A percentile compares a stretch with the other conserved stretches of the same genome.
phyloP scores from a whole-genome alignment of 1,140 invertebrate genomes.

The Hetaerina americana region DNA sequence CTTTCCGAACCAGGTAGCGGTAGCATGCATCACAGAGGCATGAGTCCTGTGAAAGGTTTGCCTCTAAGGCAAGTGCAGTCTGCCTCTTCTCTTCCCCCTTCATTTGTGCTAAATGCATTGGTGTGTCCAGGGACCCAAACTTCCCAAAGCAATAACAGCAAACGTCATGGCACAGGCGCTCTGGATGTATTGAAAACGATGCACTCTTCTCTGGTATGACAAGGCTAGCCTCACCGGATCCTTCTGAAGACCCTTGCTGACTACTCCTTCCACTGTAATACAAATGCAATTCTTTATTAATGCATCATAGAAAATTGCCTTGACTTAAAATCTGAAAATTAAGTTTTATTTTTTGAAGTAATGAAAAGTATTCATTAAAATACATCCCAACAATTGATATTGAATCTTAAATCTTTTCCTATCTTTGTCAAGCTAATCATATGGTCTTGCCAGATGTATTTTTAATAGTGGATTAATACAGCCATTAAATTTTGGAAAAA shows the following conservation, averaged over 20 bases:
- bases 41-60: constrained; percentile 51
- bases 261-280: neutral
- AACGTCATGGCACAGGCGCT: constrained; percentile 59
- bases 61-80: neutral
- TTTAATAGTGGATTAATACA: too few species aligned
- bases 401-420: neutral
- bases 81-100: constrained; percentile 29
- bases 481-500: too few species aligned
- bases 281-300: neutral
- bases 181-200: constrained; percentile 71
- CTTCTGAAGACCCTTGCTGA: neutral
- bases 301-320: neutral
- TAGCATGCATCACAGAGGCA: constrained; percentile 75
- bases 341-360: too few species aligned
- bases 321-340: neutral
- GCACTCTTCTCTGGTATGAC: constrained; percentile 76
- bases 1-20: constrained; percentile 54
- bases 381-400: neutral
- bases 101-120: constrained; percentile 71
- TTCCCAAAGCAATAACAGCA: constrained; percentile 75
- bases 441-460: too few species aligned
- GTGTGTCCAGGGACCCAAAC: constrained; percentile 69
- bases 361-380: neutral
- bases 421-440: too few species aligned
- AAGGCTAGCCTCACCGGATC: constrained; percentile 20